Evolutionary conservation across 2,113 vertebrate genomes (phyloP).

Genomic region (Protobothrops flavoviridis): DNA sequence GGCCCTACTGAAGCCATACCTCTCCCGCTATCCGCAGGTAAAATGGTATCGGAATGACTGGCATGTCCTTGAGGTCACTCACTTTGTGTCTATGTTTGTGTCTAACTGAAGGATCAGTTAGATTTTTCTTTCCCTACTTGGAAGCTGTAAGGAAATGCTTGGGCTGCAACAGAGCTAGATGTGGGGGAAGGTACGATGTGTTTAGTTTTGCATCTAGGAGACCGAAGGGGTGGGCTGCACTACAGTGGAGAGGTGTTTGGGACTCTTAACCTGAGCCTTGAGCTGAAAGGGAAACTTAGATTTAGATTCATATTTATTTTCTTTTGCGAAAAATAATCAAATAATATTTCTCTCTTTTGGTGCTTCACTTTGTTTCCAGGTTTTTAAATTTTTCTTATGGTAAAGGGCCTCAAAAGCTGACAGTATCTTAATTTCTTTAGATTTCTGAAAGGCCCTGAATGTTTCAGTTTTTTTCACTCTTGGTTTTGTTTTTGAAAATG

Average conservation of each 20-base stretch:
- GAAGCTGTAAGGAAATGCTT: not conserved
- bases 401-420: not conserved
- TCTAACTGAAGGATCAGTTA: not conserved
- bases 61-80: not conserved
- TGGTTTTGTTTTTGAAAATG: not conserved
- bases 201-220: not conserved
- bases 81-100: not conserved
- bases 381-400: not conserved
- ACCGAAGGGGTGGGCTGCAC: not conserved
- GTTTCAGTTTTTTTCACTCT: not conserved
- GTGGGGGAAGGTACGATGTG: not conserved
- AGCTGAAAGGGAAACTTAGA: not conserved
- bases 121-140: not conserved
- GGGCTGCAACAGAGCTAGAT: not conserved
- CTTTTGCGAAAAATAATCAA: not conserved
- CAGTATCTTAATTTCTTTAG: not conserved
- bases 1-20: conserved; percentile 82
- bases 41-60: not conserved
- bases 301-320: not conserved
- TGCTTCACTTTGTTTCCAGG: not conserved
- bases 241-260: not conserved
- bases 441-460: not conserved
- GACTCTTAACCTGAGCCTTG: not conserved
- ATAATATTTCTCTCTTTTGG: not conserved
- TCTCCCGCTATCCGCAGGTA: conserved; percentile 86